Percentiles rank a stretch among this genome's conserved stretches.
phyloP scores from a whole-genome alignment of 2,113 vertebrate genomes.

The Caranx ignobilis region DNA sequence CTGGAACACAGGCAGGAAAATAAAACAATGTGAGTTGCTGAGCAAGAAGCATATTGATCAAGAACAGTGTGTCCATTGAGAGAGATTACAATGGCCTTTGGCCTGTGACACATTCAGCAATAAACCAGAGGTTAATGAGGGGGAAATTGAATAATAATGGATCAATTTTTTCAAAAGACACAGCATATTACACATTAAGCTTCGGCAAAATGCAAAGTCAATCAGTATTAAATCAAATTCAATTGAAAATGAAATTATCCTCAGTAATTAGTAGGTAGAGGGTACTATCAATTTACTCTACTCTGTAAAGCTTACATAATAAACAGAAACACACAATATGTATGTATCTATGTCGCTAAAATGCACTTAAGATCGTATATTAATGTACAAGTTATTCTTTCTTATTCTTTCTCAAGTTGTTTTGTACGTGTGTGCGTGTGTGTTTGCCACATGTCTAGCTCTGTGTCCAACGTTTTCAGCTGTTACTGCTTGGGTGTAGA shows the following conservation, averaged over 20 bases:
- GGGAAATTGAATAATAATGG: slow-evolving; percentile 74
- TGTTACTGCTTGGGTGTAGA: slow-evolving; percentile 76
- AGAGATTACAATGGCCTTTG: slow-evolving; percentile 84
- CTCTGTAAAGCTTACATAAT: background rate
- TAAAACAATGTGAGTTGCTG: slow-evolving; percentile 83
- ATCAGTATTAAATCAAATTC: slow-evolving; percentile 46
- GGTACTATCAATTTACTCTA: background rate
- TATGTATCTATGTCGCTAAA: background rate
- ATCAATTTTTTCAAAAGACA: slow-evolving; percentile 57
- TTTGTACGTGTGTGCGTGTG: background rate
- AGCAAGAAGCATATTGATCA: slow-evolving; percentile 81
- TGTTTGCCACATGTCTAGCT: slow-evolving; percentile 41
- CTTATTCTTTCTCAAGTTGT: too few species aligned
- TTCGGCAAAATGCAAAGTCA: slow-evolving; percentile 51
- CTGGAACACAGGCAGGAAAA: slow-evolving; percentile 82
- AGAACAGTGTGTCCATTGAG: slow-evolving; percentile 80
- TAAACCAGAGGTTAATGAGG: slow-evolving; percentile 83
- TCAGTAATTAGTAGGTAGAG: slow-evolving; percentile 1
- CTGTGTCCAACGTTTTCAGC: slow-evolving; percentile 58
- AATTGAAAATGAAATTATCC: slow-evolving; percentile 16
- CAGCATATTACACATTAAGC: slow-evolving; percentile 54
- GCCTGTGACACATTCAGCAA: slow-evolving; percentile 78
- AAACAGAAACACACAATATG: background rate
- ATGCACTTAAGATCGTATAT: too few species aligned
- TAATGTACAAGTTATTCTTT: too few species aligned